These are phyloP conservation scores for Gorsachius goisagi DNA, from an alignment of 2,113 vertebrate species.

Conservation along the genomic window DNA sequence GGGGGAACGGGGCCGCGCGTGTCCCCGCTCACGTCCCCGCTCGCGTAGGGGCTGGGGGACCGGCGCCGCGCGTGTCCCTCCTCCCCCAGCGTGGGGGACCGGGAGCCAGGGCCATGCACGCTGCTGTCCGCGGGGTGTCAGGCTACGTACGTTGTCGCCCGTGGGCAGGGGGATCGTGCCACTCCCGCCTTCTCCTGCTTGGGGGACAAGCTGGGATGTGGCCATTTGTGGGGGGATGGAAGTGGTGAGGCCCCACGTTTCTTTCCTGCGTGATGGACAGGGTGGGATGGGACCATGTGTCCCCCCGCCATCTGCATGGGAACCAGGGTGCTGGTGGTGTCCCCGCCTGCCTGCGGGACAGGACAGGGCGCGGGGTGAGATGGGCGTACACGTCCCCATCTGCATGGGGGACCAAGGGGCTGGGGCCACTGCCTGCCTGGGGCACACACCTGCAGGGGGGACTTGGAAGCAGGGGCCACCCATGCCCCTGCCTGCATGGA, in stretches of 20 bases:
- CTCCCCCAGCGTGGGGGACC: rapidly evolving
- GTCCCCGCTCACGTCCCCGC: no score
- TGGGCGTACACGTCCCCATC: neutral
- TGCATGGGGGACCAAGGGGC: neutral
- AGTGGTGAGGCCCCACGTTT: rapidly evolving
- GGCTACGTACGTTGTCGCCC: rapidly evolving
- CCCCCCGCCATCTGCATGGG: no score
- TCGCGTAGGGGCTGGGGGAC: no score
- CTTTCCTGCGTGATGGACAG: neutral
- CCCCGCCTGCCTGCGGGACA: neutral
- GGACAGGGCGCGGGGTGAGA: neutral
- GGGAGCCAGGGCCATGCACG: rapidly evolving
- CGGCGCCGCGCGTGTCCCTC: neutral
- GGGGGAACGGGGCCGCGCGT: no score
- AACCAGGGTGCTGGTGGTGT: neutral
- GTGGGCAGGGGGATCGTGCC: neutral
- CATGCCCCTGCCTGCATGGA: rapidly evolving
- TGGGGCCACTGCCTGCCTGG: neutral
- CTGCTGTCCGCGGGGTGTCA: neutral
- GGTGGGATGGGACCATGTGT: neutral
- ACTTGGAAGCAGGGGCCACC: neutral
- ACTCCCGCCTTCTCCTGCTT: rapidly evolving
- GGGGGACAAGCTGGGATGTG: rapidly evolving
- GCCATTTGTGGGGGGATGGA: neutral
- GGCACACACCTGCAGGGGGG: neutral